A percentile compares a stretch with the other conserved stretches of the same genome.
Evolutionary conservation across 2,888 invertebrate species (phyloP).

Genomic region (Caenorhabditis sp.): DNA sequence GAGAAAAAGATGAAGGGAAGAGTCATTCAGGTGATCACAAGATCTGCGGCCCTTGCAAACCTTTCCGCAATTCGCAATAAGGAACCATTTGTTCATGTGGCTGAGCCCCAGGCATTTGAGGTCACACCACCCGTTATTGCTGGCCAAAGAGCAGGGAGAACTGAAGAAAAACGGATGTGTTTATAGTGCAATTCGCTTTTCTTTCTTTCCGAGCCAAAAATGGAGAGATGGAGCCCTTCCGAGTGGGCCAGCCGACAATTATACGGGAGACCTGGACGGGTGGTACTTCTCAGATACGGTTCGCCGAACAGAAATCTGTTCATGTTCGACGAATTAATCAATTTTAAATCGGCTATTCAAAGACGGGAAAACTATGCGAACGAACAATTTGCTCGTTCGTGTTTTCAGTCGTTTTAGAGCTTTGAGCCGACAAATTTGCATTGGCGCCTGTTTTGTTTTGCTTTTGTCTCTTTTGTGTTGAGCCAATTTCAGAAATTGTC

Average conservation of each 20-base stretch:
- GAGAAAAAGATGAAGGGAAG: no score
- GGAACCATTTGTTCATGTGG: constrained; percentile 24
- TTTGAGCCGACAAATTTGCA: constrained; percentile 8
- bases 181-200: constrained; percentile 24
- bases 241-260: not conserved
- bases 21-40: no score
- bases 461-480: constrained; percentile 5
- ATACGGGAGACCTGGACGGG: not conserved
- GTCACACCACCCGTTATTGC: constrained; percentile 21
- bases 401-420: constrained; percentile 7
- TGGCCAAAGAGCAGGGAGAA: constrained; percentile 2
- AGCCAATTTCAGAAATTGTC: constrained; percentile 26
- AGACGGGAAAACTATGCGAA: constrained; percentile 1
- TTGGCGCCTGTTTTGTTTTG: constrained; percentile 24
- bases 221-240: not conserved
- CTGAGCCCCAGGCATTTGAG: constrained; percentile 10
- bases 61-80: constrained; percentile 24
- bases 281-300: no score
- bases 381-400: not conserved
- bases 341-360: constrained; percentile 4
- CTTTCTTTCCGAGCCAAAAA: not conserved
- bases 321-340: constrained; percentile 8
- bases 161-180: constrained; percentile 14
- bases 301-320: not conserved
- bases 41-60: no score